Base-by-base conservation (phyloP, 1,140 invertebrate species). In the Asobara japonica region DNA sequence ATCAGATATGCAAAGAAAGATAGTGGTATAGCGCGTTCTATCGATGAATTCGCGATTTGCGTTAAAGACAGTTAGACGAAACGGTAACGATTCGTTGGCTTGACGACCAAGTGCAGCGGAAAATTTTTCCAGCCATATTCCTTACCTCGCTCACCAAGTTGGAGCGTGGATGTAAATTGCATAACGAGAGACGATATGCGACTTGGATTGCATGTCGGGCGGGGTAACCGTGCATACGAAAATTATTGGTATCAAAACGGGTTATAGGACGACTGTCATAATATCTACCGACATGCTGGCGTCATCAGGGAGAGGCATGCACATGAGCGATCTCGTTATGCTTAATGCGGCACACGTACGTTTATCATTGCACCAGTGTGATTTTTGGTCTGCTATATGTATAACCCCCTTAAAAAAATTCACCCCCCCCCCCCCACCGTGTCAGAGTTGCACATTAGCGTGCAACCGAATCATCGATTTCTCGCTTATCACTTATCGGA, bases 381-480 rank as follows among this genome's bases (percentile, higher is more conserved):
- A 62, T 56, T 41, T 66, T 25, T 29, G 10, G 36, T 7, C 48
- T 45, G 29, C 25, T 45, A 68, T 41, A 66, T 68, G n/a, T n/a
- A n/a, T 48, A 18, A 20, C 10, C 1, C 7, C 13, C 22, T 18
- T 61, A 0, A 18, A 71, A 71, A n/a, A n/a, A n/a, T n/a, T n/a
- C n/a, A n/a, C n/a, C n/a, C n/a, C n/a, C n/a, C n/a, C n/a, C n/a
- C n/a, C n/a, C n/a, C n/a, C n/a, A n/a, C n/a, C n/a, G n/a, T n/a
- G n/a, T n/a, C 62, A 13, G 66, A 30, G 10, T 48, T 18, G 30
- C 18, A 30, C 70, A 73, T 69, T 65, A 68, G 61, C 66, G 65
- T 69, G 69, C 71, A 66, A 56, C 71, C 71, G 62, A 72, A 75
- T 75, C 74, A 72, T 75, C 71, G 69, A 76, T 76, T 76, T 76